Base-by-base conservation (phyloP, 2,113 vertebrate genomes). In the Reinhardtius hippoglossoides region DNA sequence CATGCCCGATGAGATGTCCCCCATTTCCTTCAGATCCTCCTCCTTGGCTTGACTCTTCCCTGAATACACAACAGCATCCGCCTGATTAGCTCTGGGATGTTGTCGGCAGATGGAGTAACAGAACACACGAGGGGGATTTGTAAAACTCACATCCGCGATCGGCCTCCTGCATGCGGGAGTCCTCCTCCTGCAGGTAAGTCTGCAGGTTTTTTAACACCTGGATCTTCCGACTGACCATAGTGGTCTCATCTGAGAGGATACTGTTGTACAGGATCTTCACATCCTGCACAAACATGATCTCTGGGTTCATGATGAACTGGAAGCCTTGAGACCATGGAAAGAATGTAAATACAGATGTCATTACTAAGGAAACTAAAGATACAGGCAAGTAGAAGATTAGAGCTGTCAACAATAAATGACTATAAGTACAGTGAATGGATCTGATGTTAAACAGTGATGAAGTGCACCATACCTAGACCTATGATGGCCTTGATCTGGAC, bases 1-100 rank as follows among this genome's bases (percentile, higher is more conserved):
- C 98, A 99, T 99, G 86, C 98, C 98, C 57, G 98, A 99, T 67
- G 98, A 98, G 93, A 99, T 96, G 88, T 99, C 98, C 16, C 98
- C 98, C 97, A 99, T 99, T 93, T 99, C 98, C 93, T 99, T 99
- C 62, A 99, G 92, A 89, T 99, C 97, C 92, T 99, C 98, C 88
- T 99, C 95, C 40, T 99, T 99, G 40, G 96, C 94, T 87, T 97
- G 90, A 46, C 97, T 97, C 88, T 99, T 98, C 97, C 98, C 98
- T 99, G 90, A 67, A 78, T 13, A 27, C 46, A 59, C n/a, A 44
- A 67, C n/a, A 37, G 52, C 1, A 58, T 44, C 7, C 56, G 9
- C 23, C 48, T 35, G 5, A 65, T 69, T 8, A 69, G 20, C 55
- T 4, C 3, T 9, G 9, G 4, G 48, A 31, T 40, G 13, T 15